phyloP scores from a whole-genome alignment of 1,140 invertebrate genomes.

The Coptotermes formosanus region DNA sequence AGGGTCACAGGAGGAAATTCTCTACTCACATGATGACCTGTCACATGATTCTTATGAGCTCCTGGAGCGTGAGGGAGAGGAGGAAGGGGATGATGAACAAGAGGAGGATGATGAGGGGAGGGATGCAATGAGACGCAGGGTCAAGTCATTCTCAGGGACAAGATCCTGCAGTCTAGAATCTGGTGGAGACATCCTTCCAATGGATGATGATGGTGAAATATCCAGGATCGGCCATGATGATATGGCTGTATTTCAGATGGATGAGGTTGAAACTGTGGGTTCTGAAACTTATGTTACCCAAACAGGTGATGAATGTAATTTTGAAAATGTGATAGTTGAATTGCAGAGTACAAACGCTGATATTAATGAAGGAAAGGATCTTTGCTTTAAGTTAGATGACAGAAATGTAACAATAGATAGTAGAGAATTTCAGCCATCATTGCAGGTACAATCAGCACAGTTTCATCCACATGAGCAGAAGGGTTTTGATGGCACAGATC shows the following conservation, averaged over 20 bases:
- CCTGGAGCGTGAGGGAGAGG: conserved; percentile 55
- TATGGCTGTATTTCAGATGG: not conserved
- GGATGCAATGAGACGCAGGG: not conserved
- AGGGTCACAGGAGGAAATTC: conserved; percentile 40
- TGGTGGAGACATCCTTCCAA: conserved; percentile 17
- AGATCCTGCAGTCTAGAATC: conserved; percentile 31
- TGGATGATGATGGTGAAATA: not conserved
- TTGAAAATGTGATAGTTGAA: not conserved
- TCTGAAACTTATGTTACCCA: not conserved
- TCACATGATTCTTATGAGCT: conserved; percentile 87
- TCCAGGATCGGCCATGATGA: not conserved
- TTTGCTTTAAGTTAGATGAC: not conserved
- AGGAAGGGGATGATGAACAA: conserved; percentile 33
- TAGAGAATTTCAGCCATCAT: not conserved
- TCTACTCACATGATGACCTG: conserved; percentile 77
- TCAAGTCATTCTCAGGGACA: conserved; percentile 23
- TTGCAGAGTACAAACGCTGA: not conserved
- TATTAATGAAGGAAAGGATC: not conserved
- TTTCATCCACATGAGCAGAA: too few relatives aligned
- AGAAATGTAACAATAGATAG: not conserved
- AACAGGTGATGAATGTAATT: not conserved
- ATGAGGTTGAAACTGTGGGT: not conserved
- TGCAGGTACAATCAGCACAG: not conserved
- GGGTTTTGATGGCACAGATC: not conserved
- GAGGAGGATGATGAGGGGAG: conserved; percentile 27